Base-by-base conservation (phyloP, 2,113 vertebrate species). In the Turnix velox region DNA sequence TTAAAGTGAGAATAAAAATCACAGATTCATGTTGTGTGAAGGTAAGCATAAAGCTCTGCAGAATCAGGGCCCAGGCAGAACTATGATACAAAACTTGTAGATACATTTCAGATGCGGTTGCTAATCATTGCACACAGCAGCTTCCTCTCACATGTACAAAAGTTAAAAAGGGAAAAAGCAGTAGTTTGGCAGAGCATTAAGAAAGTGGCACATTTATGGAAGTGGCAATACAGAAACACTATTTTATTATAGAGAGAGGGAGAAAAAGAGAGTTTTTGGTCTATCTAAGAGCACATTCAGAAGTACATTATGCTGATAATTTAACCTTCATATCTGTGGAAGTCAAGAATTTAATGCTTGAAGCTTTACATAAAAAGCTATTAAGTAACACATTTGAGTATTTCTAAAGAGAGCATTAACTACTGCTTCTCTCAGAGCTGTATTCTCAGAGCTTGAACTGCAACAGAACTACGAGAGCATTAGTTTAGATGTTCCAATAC, bases 41-140 rank as follows among this genome's bases (percentile, higher is more conserved):
- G 61, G 74, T 80, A 65, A 86, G 80, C 81, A 52, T 55, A 76
- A 87, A 78, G 87, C 73, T 92, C 91, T 96, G 73, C 73, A 93
- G 84, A 84, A 82, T 39, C 52, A 84, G 73, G 52, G 69, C 80
- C 45, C 74, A 84, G 77, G 65, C 74, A 91, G 73, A 92, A 74
- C 81, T 61, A 33, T 0, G 23, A 57, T 59, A 42, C 63, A 84
- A 91, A 91, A 91, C 73, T 74, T 66, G 17, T 65, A 84, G 78
- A 52, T 88, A 61, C 35, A 59, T 75, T 90, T 45, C 83, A 57
- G 80, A 67, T 48, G 61, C 71, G 49, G 93, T 75, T 92, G 65
- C 51, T 89, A 84, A 91, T 93, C 23, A 6, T 73, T 77, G 62
- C 43, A 91, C 46, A 33, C 55, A 62, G 85, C 54, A 73, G 46